These are phyloP conservation scores for Chaetops frenatus DNA, from an alignment of 2,113 vertebrate genomes.

Conservation along the genomic window DNA sequence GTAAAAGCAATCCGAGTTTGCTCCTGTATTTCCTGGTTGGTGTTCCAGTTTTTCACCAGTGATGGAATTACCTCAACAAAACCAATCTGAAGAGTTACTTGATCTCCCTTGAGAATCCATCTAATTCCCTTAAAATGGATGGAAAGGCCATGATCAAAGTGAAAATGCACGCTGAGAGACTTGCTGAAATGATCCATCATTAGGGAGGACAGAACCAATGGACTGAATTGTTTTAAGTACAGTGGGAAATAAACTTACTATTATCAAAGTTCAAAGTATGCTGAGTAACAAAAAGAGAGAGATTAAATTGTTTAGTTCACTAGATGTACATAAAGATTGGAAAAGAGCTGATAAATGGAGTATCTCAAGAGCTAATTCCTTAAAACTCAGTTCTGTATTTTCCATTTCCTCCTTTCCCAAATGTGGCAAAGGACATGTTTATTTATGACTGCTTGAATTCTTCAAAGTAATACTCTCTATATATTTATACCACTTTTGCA, in stretches of 20 bases:
- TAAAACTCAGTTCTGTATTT: not conserved
- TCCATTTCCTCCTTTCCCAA: not conserved
- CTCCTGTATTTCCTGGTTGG: not conserved
- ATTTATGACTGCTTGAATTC: not conserved
- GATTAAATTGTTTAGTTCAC: not conserved
- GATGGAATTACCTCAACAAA: not conserved
- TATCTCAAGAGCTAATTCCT: not conserved
- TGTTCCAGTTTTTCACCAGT: not conserved
- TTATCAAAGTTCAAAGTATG: not conserved
- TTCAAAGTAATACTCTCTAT: not conserved
- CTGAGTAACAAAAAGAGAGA: not conserved
- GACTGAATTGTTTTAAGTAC: not conserved
- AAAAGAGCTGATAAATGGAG: not conserved
- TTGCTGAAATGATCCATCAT: not conserved
- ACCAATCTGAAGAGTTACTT: not conserved
- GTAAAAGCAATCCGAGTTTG: not conserved
- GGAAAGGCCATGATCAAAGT: slow-evolving; percentile 1
- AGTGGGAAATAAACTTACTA: not conserved
- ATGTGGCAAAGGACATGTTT: not conserved
- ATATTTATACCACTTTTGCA: not conserved
- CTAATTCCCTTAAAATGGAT: not conserved
- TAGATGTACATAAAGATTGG: not conserved
- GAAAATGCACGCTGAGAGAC: not conserved
- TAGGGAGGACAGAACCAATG: not conserved
- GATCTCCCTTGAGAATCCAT: not conserved